A percentile compares a stretch with the other conserved stretches of the same genome.
Evolutionary conservation across 2,797 vertebrate genomes (phyloP).

Genomic region (Heteromormyrus szaboi): DNA sequence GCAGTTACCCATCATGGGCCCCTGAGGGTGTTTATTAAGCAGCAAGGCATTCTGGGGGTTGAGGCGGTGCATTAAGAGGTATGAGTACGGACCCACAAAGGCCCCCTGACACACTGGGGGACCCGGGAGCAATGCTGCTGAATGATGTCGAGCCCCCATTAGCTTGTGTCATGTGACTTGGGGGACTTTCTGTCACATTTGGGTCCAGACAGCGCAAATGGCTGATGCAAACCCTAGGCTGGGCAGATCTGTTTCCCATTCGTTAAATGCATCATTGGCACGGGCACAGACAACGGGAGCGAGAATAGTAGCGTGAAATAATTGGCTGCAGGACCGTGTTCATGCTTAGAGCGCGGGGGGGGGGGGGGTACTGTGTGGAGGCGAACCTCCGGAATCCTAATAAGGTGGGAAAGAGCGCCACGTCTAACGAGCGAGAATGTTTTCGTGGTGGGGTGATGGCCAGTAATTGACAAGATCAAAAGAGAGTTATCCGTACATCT

Average conservation of each 20-base stretch:
- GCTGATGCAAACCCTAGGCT: neutral
- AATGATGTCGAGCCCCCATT: slow-evolving; percentile 6
- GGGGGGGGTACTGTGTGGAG: neutral
- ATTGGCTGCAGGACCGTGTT: slow-evolving; percentile 29
- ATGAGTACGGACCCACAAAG: neutral
- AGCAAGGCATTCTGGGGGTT: neutral
- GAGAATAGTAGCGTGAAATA: slow-evolving; percentile 30
- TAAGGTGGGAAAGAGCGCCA: slow-evolving; percentile 15
- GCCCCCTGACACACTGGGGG: neutral
- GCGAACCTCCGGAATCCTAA: slow-evolving; percentile 41
- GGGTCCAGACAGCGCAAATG: slow-evolving; percentile 24
- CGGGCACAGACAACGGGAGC: slow-evolving; percentile 33
- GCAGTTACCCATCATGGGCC: neutral
- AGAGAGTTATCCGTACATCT: slow-evolving; percentile 44
- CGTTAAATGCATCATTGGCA: slow-evolving; percentile 45
- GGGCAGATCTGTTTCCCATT: slow-evolving; percentile 39
- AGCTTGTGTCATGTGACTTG: slow-evolving; percentile 1
- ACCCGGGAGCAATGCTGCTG: neutral
- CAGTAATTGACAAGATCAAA: slow-evolving; percentile 46
- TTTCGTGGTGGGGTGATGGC: slow-evolving; percentile 39
- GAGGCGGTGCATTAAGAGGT: neutral
- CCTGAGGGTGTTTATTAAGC: neutral
- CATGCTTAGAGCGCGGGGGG: slow-evolving; percentile 10
- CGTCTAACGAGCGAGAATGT: slow-evolving; percentile 41
- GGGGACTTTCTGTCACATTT: neutral